Conservation (phyloP, 1,140 invertebrate genomes). For the Gryon sp. region DNA sequence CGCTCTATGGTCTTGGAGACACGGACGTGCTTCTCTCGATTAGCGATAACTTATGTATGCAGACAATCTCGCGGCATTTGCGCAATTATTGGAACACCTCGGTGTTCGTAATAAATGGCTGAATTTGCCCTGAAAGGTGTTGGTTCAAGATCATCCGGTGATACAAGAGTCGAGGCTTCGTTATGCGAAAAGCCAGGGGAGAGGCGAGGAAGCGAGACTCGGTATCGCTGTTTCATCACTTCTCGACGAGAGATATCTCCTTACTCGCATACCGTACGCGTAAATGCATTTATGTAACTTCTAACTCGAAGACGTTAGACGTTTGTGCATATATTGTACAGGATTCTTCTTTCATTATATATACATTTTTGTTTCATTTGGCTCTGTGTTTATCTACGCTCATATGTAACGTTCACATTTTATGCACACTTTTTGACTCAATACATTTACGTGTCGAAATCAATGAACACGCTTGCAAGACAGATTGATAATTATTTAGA, state of each 20-base stretch:
- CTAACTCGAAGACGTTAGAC: slow-evolving; percentile 51
- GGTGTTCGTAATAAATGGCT: slow-evolving; percentile 72
- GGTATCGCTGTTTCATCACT: slow-evolving; percentile 65
- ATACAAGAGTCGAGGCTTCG: slow-evolving; percentile 68
- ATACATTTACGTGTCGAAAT: slow-evolving; percentile 33
- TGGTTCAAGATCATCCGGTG: slow-evolving; percentile 74
- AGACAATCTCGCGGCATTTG: slow-evolving; percentile 72
- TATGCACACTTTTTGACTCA: slow-evolving; percentile 45
- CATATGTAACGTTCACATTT: slow-evolving; percentile 46
- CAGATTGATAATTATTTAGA: not conserved
- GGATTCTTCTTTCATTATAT: slow-evolving; percentile 50
- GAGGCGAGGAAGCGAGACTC: slow-evolving; percentile 54
- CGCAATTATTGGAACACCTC: slow-evolving; percentile 75
- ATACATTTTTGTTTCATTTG: slow-evolving; percentile 55
- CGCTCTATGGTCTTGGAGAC: slow-evolving; percentile 49
- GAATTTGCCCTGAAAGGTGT: slow-evolving; percentile 75
- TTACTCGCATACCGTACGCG: slow-evolving; percentile 50
- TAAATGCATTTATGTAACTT: slow-evolving; percentile 64
- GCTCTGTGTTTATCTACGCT: slow-evolving; percentile 28
- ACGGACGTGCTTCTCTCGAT: slow-evolving; percentile 65
- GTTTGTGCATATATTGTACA: slow-evolving; percentile 46
- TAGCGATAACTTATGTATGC: slow-evolving; percentile 74
- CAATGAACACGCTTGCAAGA: not conserved
- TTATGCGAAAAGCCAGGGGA: slow-evolving; percentile 56
- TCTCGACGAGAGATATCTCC: slow-evolving; percentile 55